A percentile compares a stretch with the other conserved stretches of the same genome.
Conservation (phyloP, 2,888 invertebrate species). For the Oligia strigilis region DNA sequence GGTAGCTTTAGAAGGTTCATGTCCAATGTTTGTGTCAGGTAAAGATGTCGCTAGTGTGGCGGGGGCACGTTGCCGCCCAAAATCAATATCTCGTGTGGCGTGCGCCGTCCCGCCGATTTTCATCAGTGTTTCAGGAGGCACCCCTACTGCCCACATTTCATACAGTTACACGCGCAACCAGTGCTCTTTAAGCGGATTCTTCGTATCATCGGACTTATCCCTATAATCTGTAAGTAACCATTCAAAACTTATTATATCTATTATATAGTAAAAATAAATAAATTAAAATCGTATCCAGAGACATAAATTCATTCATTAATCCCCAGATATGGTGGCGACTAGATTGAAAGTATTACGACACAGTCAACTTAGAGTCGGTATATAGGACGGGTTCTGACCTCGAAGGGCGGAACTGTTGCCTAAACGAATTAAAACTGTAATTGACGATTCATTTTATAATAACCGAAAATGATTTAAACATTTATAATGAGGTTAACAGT, state of each 20-base stretch:
- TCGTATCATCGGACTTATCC: constrained; percentile 73
- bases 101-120: constrained; percentile 84
- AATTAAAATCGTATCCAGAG: constrained; percentile 23
- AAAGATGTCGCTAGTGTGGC: constrained; percentile 76
- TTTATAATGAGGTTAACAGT: neutral
- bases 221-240: constrained; percentile 78
- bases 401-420: constrained; percentile 69
- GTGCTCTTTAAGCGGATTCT: constrained; percentile 79
- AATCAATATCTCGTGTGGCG: constrained; percentile 85
- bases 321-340: constrained; percentile 52
- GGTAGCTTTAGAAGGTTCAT: constrained; percentile 47
- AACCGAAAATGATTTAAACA: constrained; percentile 9
- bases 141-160: constrained; percentile 81
- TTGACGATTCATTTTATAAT: constrained; percentile 20
- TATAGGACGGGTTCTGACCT: constrained; percentile 82
- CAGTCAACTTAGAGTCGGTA: constrained; percentile 75
- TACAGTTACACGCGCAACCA: constrained; percentile 79
- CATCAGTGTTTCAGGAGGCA: constrained; percentile 85
- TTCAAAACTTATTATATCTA: constrained; percentile 31
- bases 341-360: constrained; percentile 74
- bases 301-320: constrained; percentile 74
- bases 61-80: constrained; percentile 84
- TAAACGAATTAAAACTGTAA: constrained; percentile 53
- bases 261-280: constrained; percentile 2
- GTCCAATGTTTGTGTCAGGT: constrained; percentile 19